Evolutionary conservation across 1,140 invertebrate genomes (phyloP), one percentile per base, ranked within the genome.

Genomic region (Streblospio benedicti): DNA sequence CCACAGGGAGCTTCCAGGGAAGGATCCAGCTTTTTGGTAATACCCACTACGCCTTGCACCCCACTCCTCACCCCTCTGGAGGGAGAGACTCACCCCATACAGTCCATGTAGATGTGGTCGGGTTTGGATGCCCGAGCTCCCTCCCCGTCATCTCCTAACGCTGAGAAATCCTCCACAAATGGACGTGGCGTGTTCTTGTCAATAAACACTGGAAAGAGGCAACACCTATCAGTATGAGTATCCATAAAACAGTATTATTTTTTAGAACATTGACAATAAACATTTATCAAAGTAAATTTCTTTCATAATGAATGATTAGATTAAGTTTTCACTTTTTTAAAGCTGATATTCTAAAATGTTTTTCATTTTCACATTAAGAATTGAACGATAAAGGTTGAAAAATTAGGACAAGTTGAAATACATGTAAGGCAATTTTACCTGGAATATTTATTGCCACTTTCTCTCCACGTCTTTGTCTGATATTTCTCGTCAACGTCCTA

Each of bases 381-480:
- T n/a, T n/a, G n/a, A n/a, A n/a, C n/a, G n/a, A n/a, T n/a, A 9
- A 38, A 38, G n/a, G 35, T 38, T 9, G 35, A 35, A 38, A 55
- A 18, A 35, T 23, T 55, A 38, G 30, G n/a, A 49, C 6, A 6
- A 55, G 41, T 25, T 35, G 28, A 18, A 23, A 55, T 6, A 12
- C 18, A 35, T 18, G 9, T 5, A 14, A 55, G 20, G 30, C 49
- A 31, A 9, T 38, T 25, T 55, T 83, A 94, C 91, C 85, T 73
- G 93, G 93, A 71, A 99, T 82, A 80, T 99, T 96, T 57, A 99
- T 97, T 38, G 87, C 87, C 4, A 97, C 92, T 82, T 98, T 97
- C 79, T 93, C 86, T 45, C 91, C 90, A 57, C 95, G 82, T 69
- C 97, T 82, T 67, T 87, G 76, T 56, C 93, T 82, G 60, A 99